Conservation (phyloP, 2,797 vertebrate species). For the Gymnoscopelus braueri region DNA sequence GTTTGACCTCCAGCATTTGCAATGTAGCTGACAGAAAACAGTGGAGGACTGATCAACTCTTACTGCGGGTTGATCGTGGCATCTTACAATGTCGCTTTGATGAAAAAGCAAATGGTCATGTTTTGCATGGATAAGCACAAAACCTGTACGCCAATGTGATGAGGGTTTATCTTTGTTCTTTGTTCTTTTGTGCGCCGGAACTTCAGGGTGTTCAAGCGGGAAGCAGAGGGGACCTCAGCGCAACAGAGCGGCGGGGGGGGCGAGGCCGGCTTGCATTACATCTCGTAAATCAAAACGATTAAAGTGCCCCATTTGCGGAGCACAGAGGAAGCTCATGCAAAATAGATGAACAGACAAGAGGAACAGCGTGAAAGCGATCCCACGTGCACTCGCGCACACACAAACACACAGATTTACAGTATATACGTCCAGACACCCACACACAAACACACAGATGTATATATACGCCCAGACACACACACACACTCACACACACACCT, state of each 20-base stretch:
- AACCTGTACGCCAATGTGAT: constrained; percentile 55
- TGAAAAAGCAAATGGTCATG: constrained; percentile 69
- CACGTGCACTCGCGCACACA: too few species aligned
- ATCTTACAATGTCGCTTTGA: constrained; percentile 48
- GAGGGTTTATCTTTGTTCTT: constrained; percentile 44
- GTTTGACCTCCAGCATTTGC: constrained; percentile 82
- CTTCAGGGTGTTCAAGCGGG: constrained; percentile 49
- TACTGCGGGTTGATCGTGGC: constrained; percentile 57
- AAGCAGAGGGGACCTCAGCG: constrained; percentile 49
- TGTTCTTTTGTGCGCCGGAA: not conserved
- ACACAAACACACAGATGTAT: too few species aligned
- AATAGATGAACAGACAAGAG: constrained; percentile 17
- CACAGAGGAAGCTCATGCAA: constrained; percentile 53
- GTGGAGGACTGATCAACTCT: constrained; percentile 65
- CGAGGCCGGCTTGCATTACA: constrained; percentile 55
- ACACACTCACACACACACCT: constrained; percentile 71
- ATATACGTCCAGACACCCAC: too few species aligned
- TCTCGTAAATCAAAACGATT: constrained; percentile 23
- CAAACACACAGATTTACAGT: too few species aligned
- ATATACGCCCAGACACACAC: not conserved
- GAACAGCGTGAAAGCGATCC: too few species aligned
- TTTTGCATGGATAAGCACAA: constrained; percentile 62
- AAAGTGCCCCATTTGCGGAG: constrained; percentile 17
- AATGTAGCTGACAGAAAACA: constrained; percentile 95
- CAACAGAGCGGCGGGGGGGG: constrained; percentile 63